Base-by-base conservation (phyloP, 2,113 vertebrate species). In the Triplophysa tibetana region DNA sequence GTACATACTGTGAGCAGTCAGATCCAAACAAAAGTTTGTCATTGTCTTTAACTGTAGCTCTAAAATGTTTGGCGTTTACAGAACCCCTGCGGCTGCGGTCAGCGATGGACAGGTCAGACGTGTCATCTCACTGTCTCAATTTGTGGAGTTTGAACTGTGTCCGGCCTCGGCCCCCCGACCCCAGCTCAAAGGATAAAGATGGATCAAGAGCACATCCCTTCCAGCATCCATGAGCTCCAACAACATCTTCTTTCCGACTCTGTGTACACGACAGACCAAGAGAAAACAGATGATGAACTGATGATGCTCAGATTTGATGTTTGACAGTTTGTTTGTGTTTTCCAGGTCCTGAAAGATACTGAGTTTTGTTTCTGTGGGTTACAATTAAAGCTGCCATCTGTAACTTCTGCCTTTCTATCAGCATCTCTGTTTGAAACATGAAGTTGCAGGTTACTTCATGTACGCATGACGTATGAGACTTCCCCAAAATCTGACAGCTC, bases 121-220 rank as follows among this genome's bases (percentile, higher is more conserved):
- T 76, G 73, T 82, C 63, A 82, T 74, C 73, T 50, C 38, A 63
- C 64, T 68, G 75, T 84, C 82, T 86, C 80, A 82, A 82, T 84
- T 84, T 86, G 79, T 74, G 64, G 13, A 79, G 75, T 52, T 29
- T 38, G 50, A 38, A 72, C 54, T 54, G 61, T 52, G 29, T 21
- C 65, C 63, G 60, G 64, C 61, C 38, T 76, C 65, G 60, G 4
- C 29, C 29, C 33, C 33, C 33, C 76, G 24, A 72, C 72, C 62
- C 2, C 45, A 79, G 80, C 77, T 82, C 64, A 80, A 63, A 65
- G 68, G 77, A 82, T 86, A 50, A 82, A 43, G 58, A 41, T 29
- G 68, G 77, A 82, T 84, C 80, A 67, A 43, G 52, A n/a, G 13
- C 67, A 77, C 56, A 79, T 76, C 63, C 60, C 33, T 64, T 66